A percentile compares a stretch with the other conserved stretches of the same genome.
Conservation (phyloP, 2,888 invertebrate species). For the Thymelicus sylvestris region DNA sequence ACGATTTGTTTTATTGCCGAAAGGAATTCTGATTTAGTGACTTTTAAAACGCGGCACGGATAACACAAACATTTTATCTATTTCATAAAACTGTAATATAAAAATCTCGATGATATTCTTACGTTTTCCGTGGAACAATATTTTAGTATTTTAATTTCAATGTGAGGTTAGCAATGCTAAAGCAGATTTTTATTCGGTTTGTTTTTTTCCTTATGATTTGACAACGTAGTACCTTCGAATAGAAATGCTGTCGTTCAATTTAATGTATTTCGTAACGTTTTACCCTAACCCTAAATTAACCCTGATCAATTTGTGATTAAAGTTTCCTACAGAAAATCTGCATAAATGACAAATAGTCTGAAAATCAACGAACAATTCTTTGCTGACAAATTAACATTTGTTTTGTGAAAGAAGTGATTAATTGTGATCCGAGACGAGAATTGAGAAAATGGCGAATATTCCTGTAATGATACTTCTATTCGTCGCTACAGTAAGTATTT, state of each 20-base stretch:
- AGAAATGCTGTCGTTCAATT: slow-evolving; percentile 24
- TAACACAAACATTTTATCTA: slow-evolving; percentile 41
- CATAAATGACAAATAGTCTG: slow-evolving; percentile 42
- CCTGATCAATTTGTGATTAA: neutral
- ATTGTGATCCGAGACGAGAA: slow-evolving; percentile 46
- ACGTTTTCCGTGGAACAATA: neutral
- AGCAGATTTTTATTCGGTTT: too few species aligned
- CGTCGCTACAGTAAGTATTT: slow-evolving; percentile 62
- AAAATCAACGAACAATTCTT: slow-evolving; percentile 59
- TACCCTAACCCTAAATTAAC: neutral
- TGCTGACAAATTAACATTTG: slow-evolving; percentile 68
- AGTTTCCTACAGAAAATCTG: slow-evolving; percentile 35
- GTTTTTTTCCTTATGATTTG: too few species aligned
- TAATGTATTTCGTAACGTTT: neutral
- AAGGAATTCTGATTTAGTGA: slow-evolving; percentile 50
- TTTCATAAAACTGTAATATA: slow-evolving; percentile 11
- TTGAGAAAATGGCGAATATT: slow-evolving; percentile 59
- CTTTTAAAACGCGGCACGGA: slow-evolving; percentile 45
- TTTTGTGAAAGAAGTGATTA: slow-evolving; percentile 64
- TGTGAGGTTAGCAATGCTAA: too few species aligned
- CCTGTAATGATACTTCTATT: slow-evolving; percentile 49
- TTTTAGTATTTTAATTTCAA: too few species aligned
- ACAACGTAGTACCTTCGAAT: neutral
- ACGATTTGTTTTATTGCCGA: slow-evolving; percentile 41
- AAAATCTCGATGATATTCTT: neutral